Conservation (phyloP, 2,888 invertebrate species). For the Clanis bilineata region DNA sequence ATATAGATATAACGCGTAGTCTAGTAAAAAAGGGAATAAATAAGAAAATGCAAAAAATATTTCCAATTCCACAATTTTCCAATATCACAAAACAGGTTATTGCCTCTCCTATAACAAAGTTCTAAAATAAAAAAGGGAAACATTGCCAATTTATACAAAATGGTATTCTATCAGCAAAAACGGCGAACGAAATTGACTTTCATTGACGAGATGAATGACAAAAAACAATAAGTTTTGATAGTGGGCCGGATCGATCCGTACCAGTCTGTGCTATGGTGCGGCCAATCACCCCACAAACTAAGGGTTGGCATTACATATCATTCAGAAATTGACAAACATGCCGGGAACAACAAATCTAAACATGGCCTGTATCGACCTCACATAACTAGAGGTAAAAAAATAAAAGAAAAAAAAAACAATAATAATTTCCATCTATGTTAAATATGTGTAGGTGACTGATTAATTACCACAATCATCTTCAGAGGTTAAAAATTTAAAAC, state of each 20-base stretch:
- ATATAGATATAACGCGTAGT: no score
- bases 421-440: no score
- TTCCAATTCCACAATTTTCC: not conserved
- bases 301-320: constrained; percentile 26
- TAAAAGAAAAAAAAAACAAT: no score
- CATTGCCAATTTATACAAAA: constrained; percentile 21
- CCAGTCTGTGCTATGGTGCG: constrained; percentile 60
- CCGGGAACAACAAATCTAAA: no score
- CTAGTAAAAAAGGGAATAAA: no score
- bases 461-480: no score
- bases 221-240: constrained; percentile 50
- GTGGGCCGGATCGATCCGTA: constrained; percentile 66
- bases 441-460: no score
- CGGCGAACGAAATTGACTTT: constrained; percentile 29
- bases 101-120: no score
- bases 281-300: constrained; percentile 66
- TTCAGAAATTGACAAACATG: not conserved
- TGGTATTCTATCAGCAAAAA: constrained; percentile 30
- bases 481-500: no score
- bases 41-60: not conserved
- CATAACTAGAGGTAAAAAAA: no score
- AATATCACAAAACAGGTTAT: not conserved
- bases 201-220: constrained; percentile 57
- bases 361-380: no score
- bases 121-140: not conserved